A percentile compares a stretch with the other conserved stretches of the same genome.
These are phyloP conservation scores for Torymus aiolomorphi DNA, from an alignment of 2,888 invertebrate genomes.

Conservation along the genomic window DNA sequence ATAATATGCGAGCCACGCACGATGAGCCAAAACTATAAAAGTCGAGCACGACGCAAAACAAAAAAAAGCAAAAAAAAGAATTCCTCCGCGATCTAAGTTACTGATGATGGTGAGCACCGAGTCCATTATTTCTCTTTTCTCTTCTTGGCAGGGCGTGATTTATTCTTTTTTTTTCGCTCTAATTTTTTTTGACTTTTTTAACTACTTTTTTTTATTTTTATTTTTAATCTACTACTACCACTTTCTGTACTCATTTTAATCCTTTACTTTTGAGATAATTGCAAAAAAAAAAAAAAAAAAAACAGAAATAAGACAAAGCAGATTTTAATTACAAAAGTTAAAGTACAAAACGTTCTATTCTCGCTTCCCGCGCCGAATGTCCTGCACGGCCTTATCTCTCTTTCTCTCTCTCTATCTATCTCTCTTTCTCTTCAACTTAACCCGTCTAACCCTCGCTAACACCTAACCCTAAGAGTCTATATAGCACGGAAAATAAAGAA, in stretches of 20 bases:
- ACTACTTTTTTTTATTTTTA: slow-evolving; percentile 20
- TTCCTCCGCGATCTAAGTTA: slow-evolving; percentile 56
- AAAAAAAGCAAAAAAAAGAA: slow-evolving; percentile 60
- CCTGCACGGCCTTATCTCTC: slow-evolving; percentile 69
- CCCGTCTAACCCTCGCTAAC: slow-evolving; percentile 68
- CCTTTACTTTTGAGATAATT: slow-evolving; percentile 23
- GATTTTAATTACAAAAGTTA: slow-evolving; percentile 24
- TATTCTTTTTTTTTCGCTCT: slow-evolving; percentile 54
- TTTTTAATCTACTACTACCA: slow-evolving; percentile 36
- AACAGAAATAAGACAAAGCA: slow-evolving; percentile 43
- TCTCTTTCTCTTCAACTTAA: slow-evolving; percentile 59
- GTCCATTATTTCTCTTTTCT: slow-evolving; percentile 60
- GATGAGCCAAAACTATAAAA: too few relatives aligned
- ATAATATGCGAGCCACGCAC: slow-evolving; percentile 28
- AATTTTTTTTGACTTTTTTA: slow-evolving; percentile 41
- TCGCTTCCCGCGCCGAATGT: slow-evolving; percentile 61
- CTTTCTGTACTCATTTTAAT: slow-evolving; percentile 31
- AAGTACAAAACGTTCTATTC: slow-evolving; percentile 33
- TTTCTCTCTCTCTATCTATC: too few relatives aligned
- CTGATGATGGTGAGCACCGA: slow-evolving; percentile 75
- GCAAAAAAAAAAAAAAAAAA: slow-evolving; percentile 24
- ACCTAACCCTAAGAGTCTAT: slow-evolving; percentile 60
- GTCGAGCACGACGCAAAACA: too few relatives aligned
- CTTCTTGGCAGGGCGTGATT: slow-evolving; percentile 54
- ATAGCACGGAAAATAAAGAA: not conserved